Percentiles rank a stretch among this genome's conserved stretches.
These are phyloP conservation scores for Pangasius djambal DNA, from an alignment of 2,797 vertebrate genomes.

Conservation along the genomic window DNA sequence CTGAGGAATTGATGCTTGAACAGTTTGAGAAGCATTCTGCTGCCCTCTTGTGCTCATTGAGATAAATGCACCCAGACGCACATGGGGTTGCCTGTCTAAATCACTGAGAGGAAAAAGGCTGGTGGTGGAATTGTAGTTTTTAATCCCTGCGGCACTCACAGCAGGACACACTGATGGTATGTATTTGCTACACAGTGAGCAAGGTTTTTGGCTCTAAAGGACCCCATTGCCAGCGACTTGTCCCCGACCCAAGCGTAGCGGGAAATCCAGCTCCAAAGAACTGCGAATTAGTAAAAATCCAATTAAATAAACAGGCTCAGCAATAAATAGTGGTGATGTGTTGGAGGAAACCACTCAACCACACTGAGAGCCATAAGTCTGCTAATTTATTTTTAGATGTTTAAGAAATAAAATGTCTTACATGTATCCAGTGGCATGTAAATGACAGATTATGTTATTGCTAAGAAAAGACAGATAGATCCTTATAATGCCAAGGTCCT, in stretches of 20 bases:
- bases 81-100: background rate
- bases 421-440: background rate
- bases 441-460: background rate
- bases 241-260: background rate
- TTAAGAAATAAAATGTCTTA: background rate
- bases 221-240: background rate
- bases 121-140: background rate
- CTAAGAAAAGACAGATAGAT: background rate
- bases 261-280: background rate
- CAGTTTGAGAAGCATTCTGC: background rate
- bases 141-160: background rate
- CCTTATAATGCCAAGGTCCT: background rate
- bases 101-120: background rate
- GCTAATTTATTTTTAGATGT: background rate
- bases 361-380: background rate
- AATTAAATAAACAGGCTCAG: background rate
- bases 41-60: slow-evolving; percentile 28
- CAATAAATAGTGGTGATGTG: background rate
- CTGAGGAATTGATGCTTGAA: too few species aligned
- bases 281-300: background rate
- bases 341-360: background rate
- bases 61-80: background rate
- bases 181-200: background rate
- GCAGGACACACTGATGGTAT: background rate
- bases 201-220: background rate